These are phyloP conservation scores for Eulemur macaco DNA, from an alignment of 2,113 vertebrate genomes.

Conservation along the genomic window DNA sequence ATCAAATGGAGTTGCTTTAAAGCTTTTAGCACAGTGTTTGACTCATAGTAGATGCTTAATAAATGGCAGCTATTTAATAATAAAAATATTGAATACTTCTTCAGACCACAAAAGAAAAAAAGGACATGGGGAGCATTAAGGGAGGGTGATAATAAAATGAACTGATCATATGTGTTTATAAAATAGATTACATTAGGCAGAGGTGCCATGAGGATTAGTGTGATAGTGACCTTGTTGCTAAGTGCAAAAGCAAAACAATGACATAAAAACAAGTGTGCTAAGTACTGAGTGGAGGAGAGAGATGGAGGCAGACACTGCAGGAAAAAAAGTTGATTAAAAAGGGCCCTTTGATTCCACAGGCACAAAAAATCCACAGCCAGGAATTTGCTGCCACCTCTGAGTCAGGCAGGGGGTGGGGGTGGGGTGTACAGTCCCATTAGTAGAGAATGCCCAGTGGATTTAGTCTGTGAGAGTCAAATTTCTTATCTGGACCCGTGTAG, in stretches of 20 bases:
- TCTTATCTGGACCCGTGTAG: slow-evolving; percentile 71
- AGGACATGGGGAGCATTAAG: neutral
- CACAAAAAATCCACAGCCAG: slow-evolving; percentile 74
- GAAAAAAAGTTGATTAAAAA: slow-evolving; percentile 67
- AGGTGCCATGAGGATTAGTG: slow-evolving; percentile 57
- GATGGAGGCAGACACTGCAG: slow-evolving; percentile 26
- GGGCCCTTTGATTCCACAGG: slow-evolving; percentile 81
- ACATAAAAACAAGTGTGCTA: slow-evolving; percentile 61
- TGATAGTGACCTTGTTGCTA: slow-evolving; percentile 73
- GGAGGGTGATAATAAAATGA: neutral
- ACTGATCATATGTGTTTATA: neutral
- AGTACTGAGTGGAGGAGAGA: slow-evolving; percentile 36
- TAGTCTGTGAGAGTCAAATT: slow-evolving; percentile 83
- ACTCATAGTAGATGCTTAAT: neutral
- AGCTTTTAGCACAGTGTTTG: neutral
- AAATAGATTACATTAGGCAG: slow-evolving; percentile 12
- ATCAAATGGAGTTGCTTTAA: slow-evolving; percentile 26
- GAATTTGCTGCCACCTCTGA: slow-evolving; percentile 82
- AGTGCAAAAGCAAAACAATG: slow-evolving; percentile 73
- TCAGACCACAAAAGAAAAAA: neutral
- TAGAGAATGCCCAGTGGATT: slow-evolving; percentile 72
- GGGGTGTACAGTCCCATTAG: slow-evolving; percentile 68
- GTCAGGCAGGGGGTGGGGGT: slow-evolving; percentile 78
- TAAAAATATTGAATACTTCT: neutral
- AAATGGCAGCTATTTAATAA: neutral